Evolutionary conservation across 2,888 invertebrate species (phyloP), one percentile per base, ranked within the genome.

Genomic region (Lapara coniferarum): DNA sequence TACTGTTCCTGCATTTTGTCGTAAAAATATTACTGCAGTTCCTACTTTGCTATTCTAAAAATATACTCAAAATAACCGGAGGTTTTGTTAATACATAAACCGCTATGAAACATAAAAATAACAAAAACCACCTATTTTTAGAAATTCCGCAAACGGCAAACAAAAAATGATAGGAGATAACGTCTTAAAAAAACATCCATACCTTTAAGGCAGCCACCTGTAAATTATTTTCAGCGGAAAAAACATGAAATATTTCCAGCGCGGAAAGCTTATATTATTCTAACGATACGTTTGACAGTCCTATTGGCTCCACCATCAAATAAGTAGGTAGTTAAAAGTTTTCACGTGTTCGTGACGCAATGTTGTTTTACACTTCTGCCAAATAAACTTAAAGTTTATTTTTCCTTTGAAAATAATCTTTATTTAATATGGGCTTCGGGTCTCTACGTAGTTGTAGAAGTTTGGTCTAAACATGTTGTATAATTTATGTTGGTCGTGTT

Each of bases 391-490:
- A 63, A 25, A 63, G 19, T 16, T 46, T 44, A 10, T 63, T 49
- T 59, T 49, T 63, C 25, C 19, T 46, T 12, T 10, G 46, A 46
- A 49, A 63, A 63, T 63, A 63, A 49, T 46, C 46, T 49, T 63
- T 63, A 63, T 63, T 63, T 63, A 63, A 63, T 63, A 63, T 46
- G 46, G 63, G 63, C 16, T 63, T 63, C 63, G 46, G 37, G 37
- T 5, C 37, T 37, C 19, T 59, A 12, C 12, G 5, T 46, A 46
- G 19, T 19, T 16, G 19, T 46, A 25, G 19, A 63, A 49, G 49
- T 63, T 63, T 63, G 13, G 16, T 12, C 46, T 63, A 46, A 63
- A 63, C 49, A 46, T 46, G 49, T 19, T 19, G 19, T 63, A 57
- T 57, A 57, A 57, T 63, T 63, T 49, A 63, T 63, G 63, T 49